Percentiles rank a stretch among this genome's conserved stretches.
These are phyloP conservation scores for Chaetops frenatus DNA, from an alignment of 2,113 vertebrate genomes.

Conservation along the genomic window DNA sequence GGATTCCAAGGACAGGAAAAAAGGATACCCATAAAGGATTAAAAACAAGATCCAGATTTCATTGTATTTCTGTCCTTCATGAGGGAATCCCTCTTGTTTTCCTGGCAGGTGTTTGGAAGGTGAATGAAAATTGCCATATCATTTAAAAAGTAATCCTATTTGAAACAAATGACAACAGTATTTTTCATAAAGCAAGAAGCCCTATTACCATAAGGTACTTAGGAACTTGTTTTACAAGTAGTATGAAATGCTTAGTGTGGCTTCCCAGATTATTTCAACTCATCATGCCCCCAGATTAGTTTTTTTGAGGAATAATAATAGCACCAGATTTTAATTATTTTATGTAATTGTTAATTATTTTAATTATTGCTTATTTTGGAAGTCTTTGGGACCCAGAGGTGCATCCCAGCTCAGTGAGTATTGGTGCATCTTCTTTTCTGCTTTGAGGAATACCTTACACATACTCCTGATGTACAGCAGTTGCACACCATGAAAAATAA, in stretches of 20 bases:
- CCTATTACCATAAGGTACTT: background rate
- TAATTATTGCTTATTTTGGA: background rate
- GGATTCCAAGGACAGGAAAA: background rate
- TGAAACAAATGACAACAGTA: background rate
- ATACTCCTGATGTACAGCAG: background rate
- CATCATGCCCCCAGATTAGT: background rate
- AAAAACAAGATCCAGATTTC: background rate
- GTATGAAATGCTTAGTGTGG: background rate
- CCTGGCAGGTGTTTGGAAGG: background rate
- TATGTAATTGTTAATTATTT: background rate
- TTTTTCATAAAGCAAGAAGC: background rate
- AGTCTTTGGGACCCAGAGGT: background rate
- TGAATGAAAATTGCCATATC: background rate
- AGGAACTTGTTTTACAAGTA: background rate
- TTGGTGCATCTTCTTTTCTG: background rate
- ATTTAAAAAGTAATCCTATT: background rate
- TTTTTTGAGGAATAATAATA: background rate
- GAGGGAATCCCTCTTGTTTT: conserved; percentile 1
- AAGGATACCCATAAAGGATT: background rate
- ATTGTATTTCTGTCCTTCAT: background rate
- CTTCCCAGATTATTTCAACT: background rate
- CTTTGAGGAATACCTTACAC: background rate
- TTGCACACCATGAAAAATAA: background rate
- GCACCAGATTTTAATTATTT: background rate
- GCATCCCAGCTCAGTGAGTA: background rate